These are phyloP conservation scores for Rallus limicola DNA, from an alignment of 2,113 vertebrate species.

Conservation along the genomic window DNA sequence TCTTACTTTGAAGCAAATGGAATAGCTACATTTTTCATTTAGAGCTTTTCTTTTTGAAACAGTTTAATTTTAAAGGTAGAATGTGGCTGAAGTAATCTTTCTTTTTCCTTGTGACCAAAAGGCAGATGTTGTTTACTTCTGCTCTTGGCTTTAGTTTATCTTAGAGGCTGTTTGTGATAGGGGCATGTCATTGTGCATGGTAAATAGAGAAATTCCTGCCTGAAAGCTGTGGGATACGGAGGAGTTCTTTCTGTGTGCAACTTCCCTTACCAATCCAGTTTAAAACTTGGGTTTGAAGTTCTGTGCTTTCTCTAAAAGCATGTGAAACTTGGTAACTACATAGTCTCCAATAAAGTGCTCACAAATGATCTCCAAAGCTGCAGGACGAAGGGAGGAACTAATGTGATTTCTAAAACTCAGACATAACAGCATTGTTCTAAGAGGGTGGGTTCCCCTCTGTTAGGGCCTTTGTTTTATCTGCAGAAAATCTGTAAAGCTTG, in stretches of 20 bases:
- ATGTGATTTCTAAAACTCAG: neutral
- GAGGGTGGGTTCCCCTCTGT: neutral
- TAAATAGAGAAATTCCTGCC: slow-evolving; percentile 9
- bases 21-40: neutral
- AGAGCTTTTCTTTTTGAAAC: neutral
- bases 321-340: neutral
- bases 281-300: neutral
- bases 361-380: neutral
- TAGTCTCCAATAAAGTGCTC: neutral
- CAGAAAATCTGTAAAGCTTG: neutral
- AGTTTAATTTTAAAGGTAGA: neutral
- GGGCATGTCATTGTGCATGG: neutral
- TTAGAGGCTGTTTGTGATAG: slow-evolving; percentile 3
- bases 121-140: neutral
- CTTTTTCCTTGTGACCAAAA: neutral
- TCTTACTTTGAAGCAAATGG: neutral
- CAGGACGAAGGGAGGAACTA: neutral
- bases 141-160: slow-evolving; percentile 22
- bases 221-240: neutral
- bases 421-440: neutral
- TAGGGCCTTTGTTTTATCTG: neutral
- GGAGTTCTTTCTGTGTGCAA: neutral
- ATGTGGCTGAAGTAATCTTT: neutral
- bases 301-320: neutral
- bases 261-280: neutral